Base-by-base conservation (phyloP, 2,797 vertebrate genomes). In the Limnodromus scolopaceus region DNA sequence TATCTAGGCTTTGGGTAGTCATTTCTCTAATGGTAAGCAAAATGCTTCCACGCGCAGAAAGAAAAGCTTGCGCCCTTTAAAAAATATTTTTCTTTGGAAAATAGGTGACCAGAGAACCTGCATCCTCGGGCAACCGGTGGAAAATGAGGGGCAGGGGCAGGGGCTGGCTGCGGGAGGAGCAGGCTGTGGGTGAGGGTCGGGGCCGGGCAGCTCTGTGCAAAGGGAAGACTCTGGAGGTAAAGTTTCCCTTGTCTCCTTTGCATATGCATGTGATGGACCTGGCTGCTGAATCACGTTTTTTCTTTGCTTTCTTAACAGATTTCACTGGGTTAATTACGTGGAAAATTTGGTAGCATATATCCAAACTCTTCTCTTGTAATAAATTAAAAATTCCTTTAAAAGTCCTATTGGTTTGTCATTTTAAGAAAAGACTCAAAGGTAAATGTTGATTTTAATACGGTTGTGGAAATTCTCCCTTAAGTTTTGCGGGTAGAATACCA, bases 401-500 rank as follows among this genome's bases (percentile, higher is more conserved):
- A 54, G 12, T 16, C 53, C 41, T 57, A 39, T 70, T 75, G 65
- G 85, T 85, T 94, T 92, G 81, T 66, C 30, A 51, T 93, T 94
- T 74, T n/a, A 71, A 61, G 75, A 70, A 78, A 77, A 69, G 30
- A 22, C 61, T 87, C 38, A 51, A 87, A 96, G 45, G 57, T 69
- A 96, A 94, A 93, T 87, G 81, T 91, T 91, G 74, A 72, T 93
- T 96, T 96, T 96, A 93, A 70, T 71, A 60, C 0, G 23, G 12
- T 36, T 87, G 65, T 48, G 48, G 60, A 0, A 2, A 45, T 71
- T 55, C 11, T 66, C 16, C 68, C 5, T 0, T 34, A 92, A 51
- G 49, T 90, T 96, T 63, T 78, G 58, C 1, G 6, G 32, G 36
- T 77, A 68, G 60, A 84, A 87, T 93, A 94, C 77, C 94, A 97